Evolutionary conservation across 2,113 vertebrate genomes (phyloP), one percentile per base, ranked within the genome.

Genomic region (Columba livia): DNA sequence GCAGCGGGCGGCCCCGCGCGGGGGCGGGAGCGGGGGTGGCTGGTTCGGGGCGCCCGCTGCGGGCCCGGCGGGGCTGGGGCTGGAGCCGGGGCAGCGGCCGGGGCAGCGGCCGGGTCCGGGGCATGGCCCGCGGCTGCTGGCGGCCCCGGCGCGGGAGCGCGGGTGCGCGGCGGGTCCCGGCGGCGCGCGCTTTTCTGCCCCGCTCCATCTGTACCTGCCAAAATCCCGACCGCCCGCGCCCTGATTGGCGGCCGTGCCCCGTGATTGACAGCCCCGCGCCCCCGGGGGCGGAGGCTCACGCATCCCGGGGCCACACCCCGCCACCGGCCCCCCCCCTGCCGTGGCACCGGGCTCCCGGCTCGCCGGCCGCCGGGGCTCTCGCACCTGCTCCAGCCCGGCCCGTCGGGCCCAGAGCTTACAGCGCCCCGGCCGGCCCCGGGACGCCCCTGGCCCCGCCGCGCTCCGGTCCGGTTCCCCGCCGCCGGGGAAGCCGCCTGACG

Each of bases 231-330:
- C 67, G 75, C 97, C 96, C 96, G 96, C 95, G 91, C 95, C 93
- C 97, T 96, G 97, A 98, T 98, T 98, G 97, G 98, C 96, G 96
- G 92, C 92, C 65, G 47, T 40, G 15, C 47, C 58, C 60, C 24
- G 40, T 87, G 93, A 94, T 54, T 62, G 93, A 79, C 90, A 54
- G 70, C 25, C 40, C 62, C 57, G 85, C 66, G 75, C 58, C 74
- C 65, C 51, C 67, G 50, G 60, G 58, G 77, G 86, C 86, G 67
- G 77, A 58, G 66, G 66, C 69, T 73, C 25, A 20, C 31, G 53
- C 69, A 58, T 66, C 86, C 69, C 78, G 78, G 87, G 36, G 62
- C 36, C 34, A n/a, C 86, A 78, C 77, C 78, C 86, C 58, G 25
- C 7, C 73, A 69, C 84, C 57, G 75, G 64, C n/a, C 44, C 23